Percentiles rank a stretch among this genome's conserved stretches.
phyloP scores from a whole-genome alignment of 2,113 vertebrate genomes.

The Aspidoscelis tigris region DNA sequence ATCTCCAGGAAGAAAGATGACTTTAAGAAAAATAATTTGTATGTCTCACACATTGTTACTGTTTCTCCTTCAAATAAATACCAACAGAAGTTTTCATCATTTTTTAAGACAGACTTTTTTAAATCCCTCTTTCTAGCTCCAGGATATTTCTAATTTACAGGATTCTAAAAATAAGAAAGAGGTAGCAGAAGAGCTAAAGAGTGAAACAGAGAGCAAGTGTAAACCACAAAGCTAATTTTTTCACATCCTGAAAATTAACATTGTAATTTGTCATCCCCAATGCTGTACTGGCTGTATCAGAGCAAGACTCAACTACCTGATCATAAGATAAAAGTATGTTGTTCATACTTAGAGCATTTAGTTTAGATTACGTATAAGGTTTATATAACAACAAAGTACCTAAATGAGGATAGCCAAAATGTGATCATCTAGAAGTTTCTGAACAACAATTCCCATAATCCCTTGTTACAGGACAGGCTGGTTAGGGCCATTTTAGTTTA shows the following conservation, averaged over 20 bases:
- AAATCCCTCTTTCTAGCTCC: neutral
- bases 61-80: neutral
- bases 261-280: neutral
- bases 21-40: neutral
- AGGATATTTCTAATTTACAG: neutral
- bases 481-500: too few species aligned
- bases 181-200: neutral
- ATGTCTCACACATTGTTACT: neutral
- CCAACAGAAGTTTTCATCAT: neutral
- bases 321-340: neutral
- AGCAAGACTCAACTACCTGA: neutral
- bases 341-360: neutral
- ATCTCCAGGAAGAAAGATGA: neutral
- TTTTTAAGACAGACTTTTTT: neutral
- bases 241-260: neutral
- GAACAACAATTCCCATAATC: neutral
- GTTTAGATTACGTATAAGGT: neutral
- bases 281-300: neutral
- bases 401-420: neutral
- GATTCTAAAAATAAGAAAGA: neutral
- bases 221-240: neutral
- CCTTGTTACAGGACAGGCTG: too few species aligned
- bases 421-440: neutral
- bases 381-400: too few species aligned
- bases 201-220: neutral